phyloP scores from a whole-genome alignment of 2,113 vertebrate genomes.

The Donacobius atricapilla region DNA sequence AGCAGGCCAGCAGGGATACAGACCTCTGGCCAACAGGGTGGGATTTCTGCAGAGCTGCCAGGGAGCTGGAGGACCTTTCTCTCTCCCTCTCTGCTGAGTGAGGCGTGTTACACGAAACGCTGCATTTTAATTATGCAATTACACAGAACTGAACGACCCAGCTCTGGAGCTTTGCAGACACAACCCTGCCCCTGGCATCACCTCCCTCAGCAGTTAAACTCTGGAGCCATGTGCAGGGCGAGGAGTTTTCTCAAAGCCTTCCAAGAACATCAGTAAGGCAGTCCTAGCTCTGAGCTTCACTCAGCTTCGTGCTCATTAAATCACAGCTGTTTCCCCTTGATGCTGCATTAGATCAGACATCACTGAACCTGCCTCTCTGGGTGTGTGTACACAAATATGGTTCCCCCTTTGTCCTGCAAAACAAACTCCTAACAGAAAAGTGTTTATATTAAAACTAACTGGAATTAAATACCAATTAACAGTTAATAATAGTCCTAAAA shows the following conservation, averaged over 20 bases:
- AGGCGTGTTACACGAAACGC: accelerated
- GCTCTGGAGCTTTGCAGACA: not conserved
- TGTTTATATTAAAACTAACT: not conserved
- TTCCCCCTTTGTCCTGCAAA: slow-evolving; percentile 17
- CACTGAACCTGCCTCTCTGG: not conserved
- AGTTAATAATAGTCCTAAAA: not conserved
- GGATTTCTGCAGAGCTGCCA: not conserved
- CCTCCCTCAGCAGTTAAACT: not conserved
- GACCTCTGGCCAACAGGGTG: not conserved
- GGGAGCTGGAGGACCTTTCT: not conserved
- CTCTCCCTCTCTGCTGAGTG: not conserved
- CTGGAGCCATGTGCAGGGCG: not conserved
- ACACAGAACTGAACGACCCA: not conserved
- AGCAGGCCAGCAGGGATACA: not conserved
- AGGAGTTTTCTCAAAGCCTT: not conserved
- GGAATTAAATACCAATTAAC: slow-evolving; percentile 26
- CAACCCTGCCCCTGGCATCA: not conserved
- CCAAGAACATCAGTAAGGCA: not conserved
- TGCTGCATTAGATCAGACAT: not conserved
- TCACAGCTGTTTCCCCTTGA: slow-evolving; percentile 6
- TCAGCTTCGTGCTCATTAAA: not conserved
- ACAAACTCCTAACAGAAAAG: not conserved
- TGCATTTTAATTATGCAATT: not conserved
- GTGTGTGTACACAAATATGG: not conserved
- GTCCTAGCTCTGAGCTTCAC: not conserved